Evolutionary conservation across 2,113 vertebrate species (phyloP).

Genomic region (Bubo scandiacus): DNA sequence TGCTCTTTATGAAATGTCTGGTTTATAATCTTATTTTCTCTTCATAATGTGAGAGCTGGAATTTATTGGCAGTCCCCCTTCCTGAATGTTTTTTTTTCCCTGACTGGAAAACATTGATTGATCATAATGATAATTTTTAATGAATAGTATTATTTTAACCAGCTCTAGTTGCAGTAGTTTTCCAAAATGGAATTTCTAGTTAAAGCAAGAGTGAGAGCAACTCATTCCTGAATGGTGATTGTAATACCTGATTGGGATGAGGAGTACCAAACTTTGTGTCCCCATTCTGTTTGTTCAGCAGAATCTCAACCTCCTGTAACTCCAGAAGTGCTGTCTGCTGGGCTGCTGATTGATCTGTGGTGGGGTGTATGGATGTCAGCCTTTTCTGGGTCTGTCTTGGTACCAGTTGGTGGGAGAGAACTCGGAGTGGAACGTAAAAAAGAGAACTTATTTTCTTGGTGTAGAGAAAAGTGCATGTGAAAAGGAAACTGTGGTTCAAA

Average conservation of each 20-base stretch:
- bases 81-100: neutral
- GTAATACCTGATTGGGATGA: neutral
- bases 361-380: neutral
- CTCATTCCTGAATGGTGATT: neutral
- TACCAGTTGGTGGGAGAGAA: neutral
- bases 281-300: neutral
- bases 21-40: neutral
- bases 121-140: neutral
- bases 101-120: neutral
- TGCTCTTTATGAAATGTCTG: neutral
- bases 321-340: neutral
- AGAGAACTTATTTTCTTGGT: neutral
- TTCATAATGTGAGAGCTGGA: neutral
- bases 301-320: neutral
- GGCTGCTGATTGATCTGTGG: neutral
- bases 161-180: neutral
- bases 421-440: neutral
- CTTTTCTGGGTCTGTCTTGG: neutral
- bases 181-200: neutral
- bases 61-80: neutral
- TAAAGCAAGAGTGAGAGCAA: neutral
- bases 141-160: neutral
- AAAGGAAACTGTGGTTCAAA: neutral
- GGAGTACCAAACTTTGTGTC: neutral
- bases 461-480: neutral